Evolutionary conservation across 2,113 vertebrate species (phyloP).

Genomic region (Hyla sarda): DNA sequence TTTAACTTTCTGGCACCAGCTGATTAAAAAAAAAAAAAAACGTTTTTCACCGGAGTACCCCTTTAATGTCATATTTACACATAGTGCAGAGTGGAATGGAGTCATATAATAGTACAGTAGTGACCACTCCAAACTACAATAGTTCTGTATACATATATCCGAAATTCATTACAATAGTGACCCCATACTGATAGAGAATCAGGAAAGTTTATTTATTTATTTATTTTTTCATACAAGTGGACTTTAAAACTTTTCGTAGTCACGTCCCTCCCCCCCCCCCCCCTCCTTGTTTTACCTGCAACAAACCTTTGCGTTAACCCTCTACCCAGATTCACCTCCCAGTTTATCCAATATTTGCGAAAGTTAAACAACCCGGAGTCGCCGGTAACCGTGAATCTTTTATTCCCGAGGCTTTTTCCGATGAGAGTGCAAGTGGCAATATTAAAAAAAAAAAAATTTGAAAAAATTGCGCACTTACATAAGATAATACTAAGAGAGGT

Average conservation of each 20-base stretch:
- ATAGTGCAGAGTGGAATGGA: no score
- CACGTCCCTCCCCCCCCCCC: background rate
- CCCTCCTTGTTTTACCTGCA: background rate
- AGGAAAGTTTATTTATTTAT: no score
- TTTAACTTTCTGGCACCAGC: no score
- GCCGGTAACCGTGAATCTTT: slow-evolving; percentile 2
- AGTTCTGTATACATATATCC: no score
- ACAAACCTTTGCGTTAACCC: background rate
- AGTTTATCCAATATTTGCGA: slow-evolving; percentile 14
- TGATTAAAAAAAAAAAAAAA: no score
- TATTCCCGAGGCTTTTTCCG: background rate
- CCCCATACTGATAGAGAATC: no score
- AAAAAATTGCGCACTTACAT: slow-evolving; percentile 28
- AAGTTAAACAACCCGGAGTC: slow-evolving; percentile 20
- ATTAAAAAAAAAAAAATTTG: slow-evolving; percentile 13
- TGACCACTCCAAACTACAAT: no score
- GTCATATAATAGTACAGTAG: no score
- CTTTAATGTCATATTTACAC: no score
- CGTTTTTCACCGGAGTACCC: no score
- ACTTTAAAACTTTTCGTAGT: background rate
- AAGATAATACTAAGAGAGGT: slow-evolving; percentile 63
- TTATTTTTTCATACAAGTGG: background rate
- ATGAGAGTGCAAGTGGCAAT: slow-evolving; percentile 42
- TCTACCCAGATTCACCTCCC: background rate
- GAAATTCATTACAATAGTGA: no score